Evolutionary conservation across 2,113 vertebrate genomes (phyloP).

Genomic region (Pithys albifrons): DNA sequence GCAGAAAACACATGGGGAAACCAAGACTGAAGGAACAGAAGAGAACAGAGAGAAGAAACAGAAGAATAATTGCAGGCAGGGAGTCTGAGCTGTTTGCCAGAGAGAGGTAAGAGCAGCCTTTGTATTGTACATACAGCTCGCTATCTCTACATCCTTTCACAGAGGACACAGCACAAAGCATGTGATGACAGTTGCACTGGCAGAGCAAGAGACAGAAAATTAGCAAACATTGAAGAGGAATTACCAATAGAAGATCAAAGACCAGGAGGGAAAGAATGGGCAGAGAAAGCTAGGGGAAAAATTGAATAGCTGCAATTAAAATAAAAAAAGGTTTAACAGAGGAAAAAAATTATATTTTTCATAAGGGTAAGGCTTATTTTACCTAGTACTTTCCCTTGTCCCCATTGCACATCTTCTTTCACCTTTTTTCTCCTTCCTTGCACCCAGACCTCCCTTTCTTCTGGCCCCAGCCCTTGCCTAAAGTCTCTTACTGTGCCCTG

Average conservation of each 20-base stretch:
- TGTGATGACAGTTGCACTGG: background rate
- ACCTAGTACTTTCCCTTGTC: background rate
- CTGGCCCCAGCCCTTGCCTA: background rate
- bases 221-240: background rate
- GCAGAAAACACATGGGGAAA: background rate
- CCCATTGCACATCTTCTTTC: background rate
- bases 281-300: background rate
- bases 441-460: background rate
- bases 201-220: constrained; percentile 5
- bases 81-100: background rate
- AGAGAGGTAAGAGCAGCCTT: constrained; percentile 18
- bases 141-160: background rate
- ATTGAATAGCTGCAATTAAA: background rate
- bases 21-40: background rate
- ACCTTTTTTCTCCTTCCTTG: background rate
- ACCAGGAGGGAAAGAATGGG: background rate
- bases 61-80: background rate
- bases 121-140: background rate
- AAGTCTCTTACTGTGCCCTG: background rate
- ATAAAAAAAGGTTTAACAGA: background rate
- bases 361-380: background rate
- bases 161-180: background rate
- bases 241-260: background rate
- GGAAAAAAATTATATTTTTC: background rate
- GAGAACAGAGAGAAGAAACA: background rate